Evolutionary conservation across 2,888 invertebrate genomes (phyloP).

Genomic region (Biston betularia): DNA sequence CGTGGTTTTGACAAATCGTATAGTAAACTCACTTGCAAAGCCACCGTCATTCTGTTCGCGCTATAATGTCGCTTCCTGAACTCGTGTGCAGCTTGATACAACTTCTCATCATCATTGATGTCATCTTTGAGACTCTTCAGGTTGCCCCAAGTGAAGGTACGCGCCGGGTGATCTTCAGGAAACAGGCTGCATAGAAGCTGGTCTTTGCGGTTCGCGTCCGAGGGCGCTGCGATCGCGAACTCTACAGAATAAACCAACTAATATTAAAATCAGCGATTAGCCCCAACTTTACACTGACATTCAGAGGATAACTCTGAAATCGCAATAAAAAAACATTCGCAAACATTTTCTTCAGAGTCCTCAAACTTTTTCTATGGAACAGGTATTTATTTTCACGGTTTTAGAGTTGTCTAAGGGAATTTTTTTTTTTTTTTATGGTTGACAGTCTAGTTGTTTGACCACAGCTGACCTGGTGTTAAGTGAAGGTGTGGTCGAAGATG

Average conservation of each 20-base stretch:
- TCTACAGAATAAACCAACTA: slow-evolving; percentile 80
- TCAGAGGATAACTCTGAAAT: too few relatives aligned
- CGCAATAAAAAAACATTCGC: too few relatives aligned
- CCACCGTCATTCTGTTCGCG: slow-evolving; percentile 95
- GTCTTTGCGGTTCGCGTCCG: slow-evolving; percentile 91
- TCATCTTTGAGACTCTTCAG: slow-evolving; percentile 90
- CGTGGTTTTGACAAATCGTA: not conserved
- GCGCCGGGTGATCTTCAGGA: slow-evolving; percentile 88
- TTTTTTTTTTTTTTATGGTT: too few relatives aligned
- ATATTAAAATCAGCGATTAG: too few relatives aligned
- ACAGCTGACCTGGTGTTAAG: too few relatives aligned
- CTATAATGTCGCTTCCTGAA: slow-evolving; percentile 93
- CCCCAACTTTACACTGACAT: too few relatives aligned
- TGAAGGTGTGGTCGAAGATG: too few relatives aligned
- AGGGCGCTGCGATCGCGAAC: slow-evolving; percentile 92
- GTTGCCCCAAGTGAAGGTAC: slow-evolving; percentile 95
- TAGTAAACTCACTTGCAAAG: slow-evolving; percentile 88
- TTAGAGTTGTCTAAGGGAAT: too few relatives aligned
- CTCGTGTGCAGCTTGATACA: slow-evolving; percentile 90
- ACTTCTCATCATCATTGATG: slow-evolving; percentile 86
- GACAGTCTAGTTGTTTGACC: too few relatives aligned
- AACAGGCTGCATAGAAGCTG: slow-evolving; percentile 91
- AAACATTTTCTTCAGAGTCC: too few relatives aligned
- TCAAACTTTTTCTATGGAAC: too few relatives aligned
- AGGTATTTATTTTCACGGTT: too few relatives aligned